Percentiles rank a stretch among this genome's conserved stretches.
Evolutionary conservation across 2,797 vertebrate genomes (phyloP).

Genomic region (Micropoecilia bifurca): DNA sequence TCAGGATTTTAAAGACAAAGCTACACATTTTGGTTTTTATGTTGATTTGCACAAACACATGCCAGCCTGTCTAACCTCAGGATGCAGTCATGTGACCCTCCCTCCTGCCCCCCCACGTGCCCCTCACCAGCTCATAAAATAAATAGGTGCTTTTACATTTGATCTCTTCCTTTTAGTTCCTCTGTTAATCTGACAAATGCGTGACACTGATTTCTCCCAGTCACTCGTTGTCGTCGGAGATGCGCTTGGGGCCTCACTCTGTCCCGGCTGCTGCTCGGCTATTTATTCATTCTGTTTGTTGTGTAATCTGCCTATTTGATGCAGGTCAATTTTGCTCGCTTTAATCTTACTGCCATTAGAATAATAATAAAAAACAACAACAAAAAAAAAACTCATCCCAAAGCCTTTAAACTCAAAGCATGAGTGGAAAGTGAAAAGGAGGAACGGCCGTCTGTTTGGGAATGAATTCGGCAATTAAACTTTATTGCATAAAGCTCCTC

Average conservation of each 20-base stretch:
- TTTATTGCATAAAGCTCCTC: neutral
- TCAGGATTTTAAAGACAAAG: constrained; percentile 50
- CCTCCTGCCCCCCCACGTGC: too few relatives aligned
- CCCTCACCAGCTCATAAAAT: constrained; percentile 16
- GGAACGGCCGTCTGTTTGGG: constrained; percentile 14
- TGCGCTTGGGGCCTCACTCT: constrained; percentile 5
- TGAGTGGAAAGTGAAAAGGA: constrained; percentile 32
- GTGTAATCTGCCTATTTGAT: constrained; percentile 50
- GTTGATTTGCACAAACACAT: constrained; percentile 53
- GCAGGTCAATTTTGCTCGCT: constrained; percentile 30
- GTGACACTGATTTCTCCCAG: constrained; percentile 25
- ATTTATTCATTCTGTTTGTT: constrained; percentile 47
- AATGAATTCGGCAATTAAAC: constrained; percentile 27
- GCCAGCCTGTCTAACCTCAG: constrained; percentile 22
- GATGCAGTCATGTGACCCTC: constrained; percentile 11
- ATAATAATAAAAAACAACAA: neutral
- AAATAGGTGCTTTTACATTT: constrained; percentile 46
- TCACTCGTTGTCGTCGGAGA: constrained; percentile 15
- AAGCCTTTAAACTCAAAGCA: constrained; percentile 17
- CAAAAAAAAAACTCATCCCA: neutral
- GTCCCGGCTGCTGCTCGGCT: constrained; percentile 14
- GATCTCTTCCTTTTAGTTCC: neutral
- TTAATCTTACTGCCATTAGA: constrained; percentile 50
- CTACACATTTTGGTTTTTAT: constrained; percentile 50
- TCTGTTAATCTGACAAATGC: constrained; percentile 33